These are phyloP conservation scores for Tokudaia tokunoshimensis DNA, from an alignment of 2,797 vertebrate species.

Conservation along the genomic window DNA sequence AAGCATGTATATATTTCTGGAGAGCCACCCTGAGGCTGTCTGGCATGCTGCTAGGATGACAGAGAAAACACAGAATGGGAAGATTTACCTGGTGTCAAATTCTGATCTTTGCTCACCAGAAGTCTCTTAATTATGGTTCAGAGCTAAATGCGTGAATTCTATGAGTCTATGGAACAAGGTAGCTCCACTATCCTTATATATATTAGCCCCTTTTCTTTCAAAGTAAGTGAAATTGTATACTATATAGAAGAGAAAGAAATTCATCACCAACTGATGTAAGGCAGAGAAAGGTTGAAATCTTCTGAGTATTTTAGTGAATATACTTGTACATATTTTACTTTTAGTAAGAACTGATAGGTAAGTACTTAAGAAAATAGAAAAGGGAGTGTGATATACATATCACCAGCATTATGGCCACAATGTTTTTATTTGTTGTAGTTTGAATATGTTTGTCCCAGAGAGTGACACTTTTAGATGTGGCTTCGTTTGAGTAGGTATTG, in stretches of 20 bases:
- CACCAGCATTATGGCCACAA: too few species aligned
- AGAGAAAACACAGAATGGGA: not conserved
- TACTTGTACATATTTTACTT: not conserved
- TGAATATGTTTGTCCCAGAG: not conserved
- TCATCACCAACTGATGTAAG: not conserved
- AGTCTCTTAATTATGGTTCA: not conserved
- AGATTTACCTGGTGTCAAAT: not conserved
- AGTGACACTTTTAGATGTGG: not conserved
- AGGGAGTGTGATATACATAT: not conserved
- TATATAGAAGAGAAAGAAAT: not conserved
- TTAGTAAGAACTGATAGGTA: not conserved
- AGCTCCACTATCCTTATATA: not conserved
- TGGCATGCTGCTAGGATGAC: not conserved
- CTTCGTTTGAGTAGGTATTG: not conserved
- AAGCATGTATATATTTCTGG: not conserved
- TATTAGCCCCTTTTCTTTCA: not conserved
- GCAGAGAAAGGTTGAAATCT: not conserved
- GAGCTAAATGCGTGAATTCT: not conserved
- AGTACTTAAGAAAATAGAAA: not conserved
- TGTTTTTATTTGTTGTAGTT: not conserved
- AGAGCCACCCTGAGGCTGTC: not conserved
- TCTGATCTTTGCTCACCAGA: not conserved
- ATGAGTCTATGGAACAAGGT: not conserved
- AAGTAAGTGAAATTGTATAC: not conserved
- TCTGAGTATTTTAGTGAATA: not conserved